Conservation (phyloP, 2,888 invertebrate species). For the Temnothorax ravouxi region DNA sequence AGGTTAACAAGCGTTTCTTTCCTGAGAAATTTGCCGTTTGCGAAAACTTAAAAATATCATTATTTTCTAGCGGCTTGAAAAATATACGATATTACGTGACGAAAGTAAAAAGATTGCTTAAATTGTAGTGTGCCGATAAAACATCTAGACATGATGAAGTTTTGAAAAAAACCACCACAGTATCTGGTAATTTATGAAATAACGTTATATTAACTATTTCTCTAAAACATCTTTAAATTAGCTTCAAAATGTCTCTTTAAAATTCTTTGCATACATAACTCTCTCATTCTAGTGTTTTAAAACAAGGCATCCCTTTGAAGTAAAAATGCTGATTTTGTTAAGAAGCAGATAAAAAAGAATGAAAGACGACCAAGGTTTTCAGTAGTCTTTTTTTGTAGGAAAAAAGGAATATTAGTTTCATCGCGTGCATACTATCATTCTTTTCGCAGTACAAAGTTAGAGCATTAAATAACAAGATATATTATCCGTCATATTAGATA, state of each 20-base stretch:
- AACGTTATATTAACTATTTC: neutral
- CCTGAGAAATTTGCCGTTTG: neutral
- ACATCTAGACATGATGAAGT: neutral
- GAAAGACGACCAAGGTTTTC: conserved; percentile 19
- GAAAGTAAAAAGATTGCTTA: neutral
- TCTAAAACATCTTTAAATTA: neutral
- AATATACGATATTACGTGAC: neutral
- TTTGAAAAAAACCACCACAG: too few species aligned
- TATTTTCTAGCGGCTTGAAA: neutral
- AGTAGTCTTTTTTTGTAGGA: neutral
- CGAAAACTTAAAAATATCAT: conserved; percentile 11
- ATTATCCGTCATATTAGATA: neutral
- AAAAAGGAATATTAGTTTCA: neutral
- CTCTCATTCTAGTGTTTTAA: neutral
- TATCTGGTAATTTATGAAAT: neutral
- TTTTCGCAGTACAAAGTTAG: neutral
- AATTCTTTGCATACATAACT: neutral
- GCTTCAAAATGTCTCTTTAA: neutral
- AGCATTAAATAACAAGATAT: neutral
- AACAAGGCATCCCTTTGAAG: conserved; percentile 26
- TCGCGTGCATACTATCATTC: neutral
- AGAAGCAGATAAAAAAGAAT: conserved; percentile 9
- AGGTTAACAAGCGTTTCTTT: neutral
- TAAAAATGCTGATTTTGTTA: conserved; percentile 24
- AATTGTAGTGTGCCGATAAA: neutral